These are phyloP conservation scores for Tachina lurida DNA, from an alignment of 2,888 invertebrate genomes.

Conservation along the genomic window DNA sequence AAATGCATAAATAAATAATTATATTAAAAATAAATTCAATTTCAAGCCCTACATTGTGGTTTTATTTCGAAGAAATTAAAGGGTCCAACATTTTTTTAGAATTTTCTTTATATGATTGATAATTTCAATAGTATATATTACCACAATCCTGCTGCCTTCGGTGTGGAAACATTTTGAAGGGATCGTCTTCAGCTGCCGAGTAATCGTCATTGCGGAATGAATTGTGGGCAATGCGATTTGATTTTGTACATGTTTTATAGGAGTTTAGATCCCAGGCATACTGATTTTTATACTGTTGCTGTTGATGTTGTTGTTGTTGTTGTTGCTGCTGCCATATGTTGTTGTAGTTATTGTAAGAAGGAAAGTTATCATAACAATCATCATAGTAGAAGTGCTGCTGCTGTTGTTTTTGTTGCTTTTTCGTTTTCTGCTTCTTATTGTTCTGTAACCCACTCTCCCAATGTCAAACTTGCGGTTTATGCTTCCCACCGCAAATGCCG, in stretches of 20 bases:
- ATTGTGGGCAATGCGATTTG: constrained; percentile 25
- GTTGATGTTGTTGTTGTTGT: constrained; percentile 48
- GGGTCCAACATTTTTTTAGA: background rate
- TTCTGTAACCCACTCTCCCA: constrained; percentile 82
- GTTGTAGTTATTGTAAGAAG: constrained; percentile 60
- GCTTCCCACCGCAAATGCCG: constrained; percentile 92
- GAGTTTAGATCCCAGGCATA: constrained; percentile 63
- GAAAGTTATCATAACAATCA: constrained; percentile 54
- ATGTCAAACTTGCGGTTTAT: constrained; percentile 85
- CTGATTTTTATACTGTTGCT: constrained; percentile 58
- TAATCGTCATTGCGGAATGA: constrained; percentile 18
- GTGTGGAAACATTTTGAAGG: constrained; percentile 47
- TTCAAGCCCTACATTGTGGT: constrained; percentile 2
- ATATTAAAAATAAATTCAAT: constrained; percentile 17
- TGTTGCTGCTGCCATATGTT: constrained; percentile 67
- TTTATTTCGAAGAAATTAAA: background rate
- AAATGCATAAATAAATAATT: background rate
- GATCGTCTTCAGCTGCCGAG: constrained; percentile 54
- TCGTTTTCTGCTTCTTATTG: constrained; percentile 58
- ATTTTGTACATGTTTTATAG: constrained; percentile 36
- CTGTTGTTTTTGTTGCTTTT: constrained; percentile 43
- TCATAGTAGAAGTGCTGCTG: constrained; percentile 43
- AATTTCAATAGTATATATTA: constrained; percentile 66
- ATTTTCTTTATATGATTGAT: constrained; percentile 4
- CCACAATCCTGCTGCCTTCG: constrained; percentile 53